These are phyloP conservation scores for Endomychus coccineus DNA, from an alignment of 2,888 invertebrate genomes.

Conservation along the genomic window DNA sequence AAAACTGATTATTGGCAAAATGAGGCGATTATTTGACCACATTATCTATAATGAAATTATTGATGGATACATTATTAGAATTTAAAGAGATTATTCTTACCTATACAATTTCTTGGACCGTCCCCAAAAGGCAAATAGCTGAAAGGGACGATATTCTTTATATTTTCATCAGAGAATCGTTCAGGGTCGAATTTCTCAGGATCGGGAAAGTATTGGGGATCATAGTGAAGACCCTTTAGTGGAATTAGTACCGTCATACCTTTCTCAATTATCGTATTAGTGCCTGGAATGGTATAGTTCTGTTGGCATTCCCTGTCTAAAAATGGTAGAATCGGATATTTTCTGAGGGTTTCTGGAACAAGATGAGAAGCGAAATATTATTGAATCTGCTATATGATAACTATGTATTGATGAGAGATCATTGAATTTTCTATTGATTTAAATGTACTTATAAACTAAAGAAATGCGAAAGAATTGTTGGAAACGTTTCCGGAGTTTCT, in stretches of 20 bases:
- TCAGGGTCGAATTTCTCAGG: constrained; percentile 41
- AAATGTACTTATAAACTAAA: no score
- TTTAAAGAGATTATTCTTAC: constrained; percentile 9
- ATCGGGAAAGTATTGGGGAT: constrained; percentile 35
- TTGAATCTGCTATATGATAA: no score
- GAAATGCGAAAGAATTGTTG: no score
- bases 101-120: constrained; percentile 18
- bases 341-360: no score
- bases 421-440: no score
- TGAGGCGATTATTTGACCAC: no score
- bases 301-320: constrained; percentile 26
- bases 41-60: no score
- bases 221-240: constrained; percentile 33
- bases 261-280: constrained; percentile 27
- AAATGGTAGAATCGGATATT: constrained; percentile 35
- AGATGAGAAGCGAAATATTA: no score
- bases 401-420: no score
- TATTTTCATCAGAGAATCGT: constrained; percentile 29
- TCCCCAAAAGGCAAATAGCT: constrained; percentile 16
- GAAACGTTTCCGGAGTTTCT: no score
- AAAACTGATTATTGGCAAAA: no score
- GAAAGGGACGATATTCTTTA: constrained; percentile 3
- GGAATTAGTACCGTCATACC: constrained; percentile 35
- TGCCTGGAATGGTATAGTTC: constrained; percentile 26
- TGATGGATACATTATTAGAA: no score